Conservation (phyloP, 2,797 vertebrate species). For the Salarias fasciatus region DNA sequence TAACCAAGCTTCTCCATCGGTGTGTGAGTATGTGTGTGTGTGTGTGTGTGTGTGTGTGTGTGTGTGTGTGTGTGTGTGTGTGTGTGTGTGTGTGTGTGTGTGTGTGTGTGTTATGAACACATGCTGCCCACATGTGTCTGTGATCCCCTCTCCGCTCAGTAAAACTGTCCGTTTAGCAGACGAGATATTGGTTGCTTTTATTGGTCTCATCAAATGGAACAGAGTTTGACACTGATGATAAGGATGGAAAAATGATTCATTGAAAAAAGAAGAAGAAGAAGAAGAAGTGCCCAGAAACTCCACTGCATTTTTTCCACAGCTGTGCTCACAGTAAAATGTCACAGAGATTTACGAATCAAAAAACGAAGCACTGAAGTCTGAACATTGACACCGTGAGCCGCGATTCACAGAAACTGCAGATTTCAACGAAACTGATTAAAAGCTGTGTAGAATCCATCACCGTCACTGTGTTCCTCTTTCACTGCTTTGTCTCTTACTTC, state of each 20-base stretch:
- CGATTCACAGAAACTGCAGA: conserved; percentile 34
- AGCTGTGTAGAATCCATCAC: conserved; percentile 16
- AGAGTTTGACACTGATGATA: conserved; percentile 39
- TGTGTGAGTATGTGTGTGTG: conserved; percentile 1
- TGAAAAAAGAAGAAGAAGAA: conserved; percentile 18
- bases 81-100: conserved; percentile 1
- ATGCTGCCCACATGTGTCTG: conserved; percentile 47
- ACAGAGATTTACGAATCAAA: conserved; percentile 36
- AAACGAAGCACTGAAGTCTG: conserved; percentile 40
- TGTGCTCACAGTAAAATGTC: conserved; percentile 28
- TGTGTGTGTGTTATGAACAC: conserved; percentile 28
- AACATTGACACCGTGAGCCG: conserved; percentile 40
- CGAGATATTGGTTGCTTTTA: conserved; percentile 43
- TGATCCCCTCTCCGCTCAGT: conserved; percentile 14
- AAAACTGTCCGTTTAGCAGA: conserved; percentile 36
- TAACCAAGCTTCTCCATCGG: conserved; percentile 15
- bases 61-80: neutral
- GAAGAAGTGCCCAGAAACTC: conserved; percentile 11
- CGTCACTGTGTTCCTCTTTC: conserved; percentile 21
- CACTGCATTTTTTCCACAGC: conserved; percentile 29
- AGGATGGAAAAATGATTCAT: conserved; percentile 24
- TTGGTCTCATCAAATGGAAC: conserved; percentile 40
- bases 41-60: conserved; percentile 1
- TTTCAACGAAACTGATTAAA: conserved; percentile 16
- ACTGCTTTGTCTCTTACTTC: conserved; percentile 16